These are phyloP conservation scores for Dicycla oo DNA, from an alignment of 2,888 invertebrate species.

Conservation along the genomic window DNA sequence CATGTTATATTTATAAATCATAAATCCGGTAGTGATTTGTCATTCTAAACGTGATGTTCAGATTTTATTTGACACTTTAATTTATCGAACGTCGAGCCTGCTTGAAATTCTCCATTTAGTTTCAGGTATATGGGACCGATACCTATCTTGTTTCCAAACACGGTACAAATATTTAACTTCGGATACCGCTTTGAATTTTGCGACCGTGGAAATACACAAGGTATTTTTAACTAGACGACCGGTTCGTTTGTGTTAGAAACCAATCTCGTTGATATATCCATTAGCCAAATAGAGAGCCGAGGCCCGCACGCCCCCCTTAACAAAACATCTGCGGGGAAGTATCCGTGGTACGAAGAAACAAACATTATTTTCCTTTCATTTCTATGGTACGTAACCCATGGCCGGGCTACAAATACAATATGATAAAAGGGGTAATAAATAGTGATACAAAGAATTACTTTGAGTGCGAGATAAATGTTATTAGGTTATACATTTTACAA, in stretches of 20 bases:
- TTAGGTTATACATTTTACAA: slow-evolving; percentile 1
- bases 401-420: slow-evolving; percentile 46
- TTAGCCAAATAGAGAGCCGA: slow-evolving; percentile 80
- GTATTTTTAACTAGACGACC: slow-evolving; percentile 76
- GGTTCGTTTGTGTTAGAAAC: slow-evolving; percentile 76
- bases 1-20: slow-evolving; percentile 10
- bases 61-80: slow-evolving; percentile 49
- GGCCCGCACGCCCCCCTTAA: slow-evolving; percentile 71
- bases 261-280: slow-evolving; percentile 84
- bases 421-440: slow-evolving; percentile 39
- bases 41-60: slow-evolving; percentile 32
- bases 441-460: slow-evolving; percentile 42
- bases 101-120: slow-evolving; percentile 53
- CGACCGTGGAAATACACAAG: slow-evolving; percentile 55
- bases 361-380: slow-evolving; percentile 74
- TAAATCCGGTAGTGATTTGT: slow-evolving; percentile 33
- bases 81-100: slow-evolving; percentile 41
- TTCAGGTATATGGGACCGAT: slow-evolving; percentile 55
- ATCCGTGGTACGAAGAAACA: slow-evolving; percentile 69
- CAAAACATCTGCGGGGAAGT: slow-evolving; percentile 74
- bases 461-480: background rate
- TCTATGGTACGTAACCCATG: slow-evolving; percentile 64
- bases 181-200: slow-evolving; percentile 70
- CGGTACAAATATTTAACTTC: slow-evolving; percentile 70
- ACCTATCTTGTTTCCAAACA: slow-evolving; percentile 65